These are phyloP conservation scores for Drusus annulatus DNA, from an alignment of 1,140 invertebrate species.

Conservation along the genomic window DNA sequence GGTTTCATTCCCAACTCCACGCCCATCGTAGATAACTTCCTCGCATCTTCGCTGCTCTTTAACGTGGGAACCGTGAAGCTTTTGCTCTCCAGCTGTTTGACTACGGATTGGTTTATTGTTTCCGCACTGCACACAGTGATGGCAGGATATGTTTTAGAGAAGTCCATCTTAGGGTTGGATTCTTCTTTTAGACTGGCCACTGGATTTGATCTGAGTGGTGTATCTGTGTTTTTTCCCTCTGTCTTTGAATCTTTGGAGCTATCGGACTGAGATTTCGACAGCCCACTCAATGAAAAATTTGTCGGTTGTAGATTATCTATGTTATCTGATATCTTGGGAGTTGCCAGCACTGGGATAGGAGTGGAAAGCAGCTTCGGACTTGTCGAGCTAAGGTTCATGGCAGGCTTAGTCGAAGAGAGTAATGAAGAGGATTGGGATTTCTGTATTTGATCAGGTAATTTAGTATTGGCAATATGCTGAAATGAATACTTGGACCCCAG, in stretches of 20 bases:
- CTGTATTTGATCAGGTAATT: conserved; percentile 51
- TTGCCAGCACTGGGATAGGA: conserved; percentile 44
- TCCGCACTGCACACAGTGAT: conserved; percentile 53
- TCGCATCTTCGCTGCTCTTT: conserved; percentile 63
- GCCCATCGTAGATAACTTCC: conserved; percentile 46
- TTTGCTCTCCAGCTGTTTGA: conserved; percentile 61
- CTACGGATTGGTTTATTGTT: conserved; percentile 50
- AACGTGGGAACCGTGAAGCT: conserved; percentile 65
- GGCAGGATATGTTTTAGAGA: conserved; percentile 46
- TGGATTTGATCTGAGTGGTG: conserved; percentile 40
- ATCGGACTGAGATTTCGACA: conserved; percentile 50
- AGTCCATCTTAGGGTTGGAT: conserved; percentile 42
- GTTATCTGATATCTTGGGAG: conserved; percentile 47
- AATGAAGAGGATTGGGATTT: conserved; percentile 48
- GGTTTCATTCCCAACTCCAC: conserved; percentile 68
- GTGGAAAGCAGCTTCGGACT: conserved; percentile 47
- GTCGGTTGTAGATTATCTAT: conserved; percentile 41
- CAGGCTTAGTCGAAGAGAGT: conserved; percentile 41
- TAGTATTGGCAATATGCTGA: conserved; percentile 53
- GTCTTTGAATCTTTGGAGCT: conserved; percentile 50
- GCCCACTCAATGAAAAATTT: conserved; percentile 50
- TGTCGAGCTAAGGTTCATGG: conserved; percentile 40
- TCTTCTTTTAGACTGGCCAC: conserved; percentile 46
- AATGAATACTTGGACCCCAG: conserved; percentile 53
- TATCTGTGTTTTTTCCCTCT: conserved; percentile 44